These are phyloP conservation scores for Ceyx cyanopectus DNA, from an alignment of 2,113 vertebrate genomes.

Conservation along the genomic window DNA sequence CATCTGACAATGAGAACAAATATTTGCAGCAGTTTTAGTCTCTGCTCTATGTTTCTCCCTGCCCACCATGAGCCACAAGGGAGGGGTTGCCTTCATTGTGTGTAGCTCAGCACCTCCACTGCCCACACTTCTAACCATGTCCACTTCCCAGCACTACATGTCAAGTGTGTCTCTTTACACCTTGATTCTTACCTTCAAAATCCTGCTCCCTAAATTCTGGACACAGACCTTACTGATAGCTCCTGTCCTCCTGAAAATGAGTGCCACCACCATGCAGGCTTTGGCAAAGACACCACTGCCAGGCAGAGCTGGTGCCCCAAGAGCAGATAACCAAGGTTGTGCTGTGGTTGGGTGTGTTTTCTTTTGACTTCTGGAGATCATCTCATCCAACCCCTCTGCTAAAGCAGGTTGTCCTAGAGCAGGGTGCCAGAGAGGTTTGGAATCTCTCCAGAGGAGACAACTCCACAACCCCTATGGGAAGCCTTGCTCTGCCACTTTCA, in stretches of 20 bases:
- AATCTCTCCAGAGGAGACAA: background rate
- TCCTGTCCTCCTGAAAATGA: background rate
- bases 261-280: background rate
- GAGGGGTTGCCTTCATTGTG: background rate
- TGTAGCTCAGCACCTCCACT: background rate
- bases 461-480: background rate
- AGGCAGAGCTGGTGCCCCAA: background rate
- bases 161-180: background rate
- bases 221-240: too few relatives aligned
- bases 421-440: background rate
- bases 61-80: background rate
- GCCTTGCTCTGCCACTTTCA: background rate
- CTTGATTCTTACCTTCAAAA: rapidly evolving
- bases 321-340: background rate
- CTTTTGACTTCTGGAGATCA: background rate
- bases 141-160: background rate
- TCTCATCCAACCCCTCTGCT: background rate
- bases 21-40: constrained; percentile 32
- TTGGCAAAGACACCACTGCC: background rate
- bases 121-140: background rate
- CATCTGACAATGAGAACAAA: constrained; percentile 52
- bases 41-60: background rate
- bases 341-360: background rate
- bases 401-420: background rate
- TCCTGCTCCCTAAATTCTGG: background rate